These are phyloP conservation scores for Brachionus koreanus DNA, from an alignment of 1,140 invertebrate species.

Conservation along the genomic window DNA sequence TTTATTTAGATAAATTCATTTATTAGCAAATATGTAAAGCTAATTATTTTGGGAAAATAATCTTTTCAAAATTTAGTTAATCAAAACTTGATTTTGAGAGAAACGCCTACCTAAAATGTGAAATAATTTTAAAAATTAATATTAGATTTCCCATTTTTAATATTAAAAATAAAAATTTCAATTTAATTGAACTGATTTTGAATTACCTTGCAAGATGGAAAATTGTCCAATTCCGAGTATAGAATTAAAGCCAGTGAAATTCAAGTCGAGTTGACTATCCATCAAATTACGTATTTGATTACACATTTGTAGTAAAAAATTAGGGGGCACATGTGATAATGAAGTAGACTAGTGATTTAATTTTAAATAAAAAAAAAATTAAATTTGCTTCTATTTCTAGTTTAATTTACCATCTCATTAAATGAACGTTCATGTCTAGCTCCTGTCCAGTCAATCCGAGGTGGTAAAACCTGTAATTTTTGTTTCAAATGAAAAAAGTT, in stretches of 20 bases:
- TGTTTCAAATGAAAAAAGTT: neutral
- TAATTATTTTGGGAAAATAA: neutral
- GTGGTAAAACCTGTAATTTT: neutral
- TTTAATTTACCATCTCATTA: constrained; percentile 5
- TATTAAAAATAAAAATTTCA: neutral
- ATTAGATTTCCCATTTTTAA: constrained; percentile 5
- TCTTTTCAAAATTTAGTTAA: neutral
- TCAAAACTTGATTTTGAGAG: neutral
- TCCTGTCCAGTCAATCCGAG: constrained; percentile 39
- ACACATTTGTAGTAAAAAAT: constrained; percentile 32
- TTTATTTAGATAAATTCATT: too few species aligned
- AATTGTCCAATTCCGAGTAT: constrained; percentile 6
- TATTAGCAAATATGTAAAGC: too few species aligned
- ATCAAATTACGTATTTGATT: constrained; percentile 16
- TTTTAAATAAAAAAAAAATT: neutral
- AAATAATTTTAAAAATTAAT: neutral
- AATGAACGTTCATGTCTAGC: neutral
- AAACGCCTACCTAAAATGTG: constrained; percentile 7
- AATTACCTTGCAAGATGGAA: constrained; percentile 16
- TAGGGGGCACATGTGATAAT: neutral
- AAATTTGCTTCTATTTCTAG: neutral
- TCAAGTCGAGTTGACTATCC: neutral
- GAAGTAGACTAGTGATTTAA: neutral
- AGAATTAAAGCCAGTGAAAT: neutral
- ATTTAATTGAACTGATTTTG: neutral